These are phyloP conservation scores for Ischnus inquisitorius DNA, from an alignment of 2,888 invertebrate genomes.

Conservation along the genomic window DNA sequence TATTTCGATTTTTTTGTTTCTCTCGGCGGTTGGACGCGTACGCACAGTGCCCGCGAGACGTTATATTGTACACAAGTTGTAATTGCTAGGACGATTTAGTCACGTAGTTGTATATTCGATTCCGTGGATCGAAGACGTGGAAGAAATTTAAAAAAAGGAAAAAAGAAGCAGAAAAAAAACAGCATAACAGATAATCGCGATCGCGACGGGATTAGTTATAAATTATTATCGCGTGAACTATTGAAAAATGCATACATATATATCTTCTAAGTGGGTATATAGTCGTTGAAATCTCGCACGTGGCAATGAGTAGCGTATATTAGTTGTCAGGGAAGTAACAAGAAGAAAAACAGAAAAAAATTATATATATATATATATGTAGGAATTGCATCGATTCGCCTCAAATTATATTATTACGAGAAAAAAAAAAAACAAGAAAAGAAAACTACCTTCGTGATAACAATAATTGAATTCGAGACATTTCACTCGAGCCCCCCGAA, in stretches of 20 bases:
- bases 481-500: conserved; percentile 60
- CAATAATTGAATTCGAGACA: conserved; percentile 72
- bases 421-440: conserved; percentile 30
- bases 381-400: conserved; percentile 83
- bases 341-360: conserved; percentile 23
- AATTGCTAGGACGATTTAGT: conserved; percentile 31
- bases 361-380: conserved; percentile 72
- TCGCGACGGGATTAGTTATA: conserved; percentile 32
- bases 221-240: conserved; percentile 30
- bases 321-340: conserved; percentile 47
- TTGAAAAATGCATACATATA: conserved; percentile 15
- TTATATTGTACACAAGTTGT: conserved; percentile 57
- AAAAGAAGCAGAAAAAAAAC: not conserved
- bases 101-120: conserved; percentile 30
- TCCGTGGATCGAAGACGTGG: not conserved
- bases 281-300: conserved; percentile 59
- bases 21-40: conserved; percentile 36
- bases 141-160: conserved; percentile 6
- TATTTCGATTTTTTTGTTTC: conserved; percentile 26
- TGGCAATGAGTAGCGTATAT: conserved; percentile 48
- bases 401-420: conserved; percentile 69
- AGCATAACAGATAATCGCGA: conserved; percentile 15
- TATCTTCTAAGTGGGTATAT: conserved; percentile 58
- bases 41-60: conserved; percentile 14
- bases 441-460: conserved; percentile 55